Conservation (phyloP, 2,797 vertebrate species). For the Discoglossus pictus region DNA sequence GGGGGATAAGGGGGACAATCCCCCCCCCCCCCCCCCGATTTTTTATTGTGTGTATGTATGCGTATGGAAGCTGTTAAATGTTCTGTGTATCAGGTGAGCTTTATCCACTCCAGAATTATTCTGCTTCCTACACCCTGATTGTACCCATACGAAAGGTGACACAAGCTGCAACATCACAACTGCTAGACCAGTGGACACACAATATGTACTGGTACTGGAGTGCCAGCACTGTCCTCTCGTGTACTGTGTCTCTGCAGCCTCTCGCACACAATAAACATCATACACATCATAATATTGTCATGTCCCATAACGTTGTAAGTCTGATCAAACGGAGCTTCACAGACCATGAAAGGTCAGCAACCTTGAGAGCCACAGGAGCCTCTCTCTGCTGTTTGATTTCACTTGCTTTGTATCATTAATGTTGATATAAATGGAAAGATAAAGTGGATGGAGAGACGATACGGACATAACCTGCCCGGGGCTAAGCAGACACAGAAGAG, state of each 20-base stretch:
- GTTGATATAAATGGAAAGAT: not conserved
- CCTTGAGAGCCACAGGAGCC: conserved; percentile 11
- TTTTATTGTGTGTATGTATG: no score
- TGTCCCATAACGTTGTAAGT: conserved; percentile 44
- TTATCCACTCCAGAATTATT: no score
- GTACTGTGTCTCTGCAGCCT: not conserved
- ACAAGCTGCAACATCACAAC: no score
- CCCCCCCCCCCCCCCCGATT: no score
- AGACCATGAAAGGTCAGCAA: conserved; percentile 58
- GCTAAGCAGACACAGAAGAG: no score
- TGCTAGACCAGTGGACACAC: no score
- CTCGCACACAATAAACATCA: not conserved
- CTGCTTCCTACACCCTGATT: no score
- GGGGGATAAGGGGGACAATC: no score
- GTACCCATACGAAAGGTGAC: no score
- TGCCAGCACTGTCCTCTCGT: accelerated
- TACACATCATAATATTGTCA: conserved; percentile 47
- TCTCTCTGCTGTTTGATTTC: not conserved
- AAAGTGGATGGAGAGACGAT: not conserved
- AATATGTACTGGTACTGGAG: no score
- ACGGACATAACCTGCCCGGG: not conserved
- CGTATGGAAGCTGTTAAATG: no score
- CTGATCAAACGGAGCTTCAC: not conserved
- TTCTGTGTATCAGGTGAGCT: no score
- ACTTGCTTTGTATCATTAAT: conserved; percentile 6